Conservation (phyloP, 1,140 invertebrate species). For the Mycetomoellerius zeteki region DNA sequence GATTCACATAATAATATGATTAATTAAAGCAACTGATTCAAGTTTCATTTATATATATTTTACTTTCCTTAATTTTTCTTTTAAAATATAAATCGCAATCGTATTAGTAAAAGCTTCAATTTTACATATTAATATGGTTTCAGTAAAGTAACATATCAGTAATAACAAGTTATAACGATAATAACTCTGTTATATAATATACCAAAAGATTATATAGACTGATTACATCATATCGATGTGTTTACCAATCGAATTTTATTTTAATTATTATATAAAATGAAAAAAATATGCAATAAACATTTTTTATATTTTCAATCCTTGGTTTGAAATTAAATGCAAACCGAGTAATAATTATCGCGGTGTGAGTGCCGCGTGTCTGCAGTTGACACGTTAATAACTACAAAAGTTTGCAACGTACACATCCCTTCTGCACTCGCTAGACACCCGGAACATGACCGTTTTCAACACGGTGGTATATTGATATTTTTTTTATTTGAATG, state of each 20-base stretch:
- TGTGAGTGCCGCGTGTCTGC: conserved; percentile 6
- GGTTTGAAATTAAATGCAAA: background rate
- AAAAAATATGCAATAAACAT: background rate
- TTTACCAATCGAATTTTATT: background rate
- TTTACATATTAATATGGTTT: background rate
- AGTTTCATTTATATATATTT: background rate
- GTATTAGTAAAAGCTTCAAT: background rate
- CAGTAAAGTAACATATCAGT: background rate
- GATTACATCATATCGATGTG: background rate
- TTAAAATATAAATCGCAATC: background rate
- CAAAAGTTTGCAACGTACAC: conserved; percentile 48
- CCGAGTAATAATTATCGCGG: background rate
- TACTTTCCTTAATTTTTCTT: background rate
- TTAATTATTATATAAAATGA: background rate
- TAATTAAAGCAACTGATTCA: background rate
- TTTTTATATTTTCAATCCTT: background rate
- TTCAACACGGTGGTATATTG: background rate
- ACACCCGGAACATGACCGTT: background rate
- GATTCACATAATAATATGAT: background rate
- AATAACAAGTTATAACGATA: background rate
- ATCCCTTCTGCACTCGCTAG: background rate
- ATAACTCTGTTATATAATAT: background rate
- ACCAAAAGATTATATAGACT: background rate
- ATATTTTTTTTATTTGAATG: background rate
- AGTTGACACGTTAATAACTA: conserved; percentile 57